These are phyloP conservation scores for Rostratula benghalensis DNA, from an alignment of 2,113 vertebrate genomes.

Conservation along the genomic window DNA sequence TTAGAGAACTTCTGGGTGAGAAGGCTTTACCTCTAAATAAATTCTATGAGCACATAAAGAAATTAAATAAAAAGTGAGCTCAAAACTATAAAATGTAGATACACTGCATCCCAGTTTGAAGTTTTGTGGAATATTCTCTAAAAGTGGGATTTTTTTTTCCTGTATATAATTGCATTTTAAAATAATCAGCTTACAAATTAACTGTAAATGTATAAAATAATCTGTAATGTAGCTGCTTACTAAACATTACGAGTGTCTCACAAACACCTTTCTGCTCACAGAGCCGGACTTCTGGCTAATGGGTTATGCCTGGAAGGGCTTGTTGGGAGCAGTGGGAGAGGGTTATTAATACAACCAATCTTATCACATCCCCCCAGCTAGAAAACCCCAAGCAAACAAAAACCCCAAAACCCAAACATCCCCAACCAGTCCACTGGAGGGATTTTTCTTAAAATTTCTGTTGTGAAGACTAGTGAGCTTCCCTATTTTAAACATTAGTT, in stretches of 20 bases:
- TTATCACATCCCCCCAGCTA: background rate
- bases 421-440: background rate
- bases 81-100: background rate
- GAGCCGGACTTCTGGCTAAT: background rate
- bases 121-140: background rate
- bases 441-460: background rate
- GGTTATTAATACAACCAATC: background rate
- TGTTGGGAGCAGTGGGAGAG: background rate
- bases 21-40: background rate
- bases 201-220: background rate
- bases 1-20: background rate
- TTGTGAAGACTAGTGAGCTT: background rate
- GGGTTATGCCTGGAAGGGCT: background rate
- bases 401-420: too few species aligned
- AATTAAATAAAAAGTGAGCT: background rate
- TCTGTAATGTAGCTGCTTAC: background rate
- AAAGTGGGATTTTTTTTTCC: background rate
- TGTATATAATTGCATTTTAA: background rate
- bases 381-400: background rate
- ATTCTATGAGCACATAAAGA: background rate
- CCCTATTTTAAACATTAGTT: background rate
- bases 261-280: background rate
- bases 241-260: background rate
- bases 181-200: background rate
- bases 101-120: background rate